Conservation (phyloP, 2,113 vertebrate species). For the Cyanocitta stelleri region DNA sequence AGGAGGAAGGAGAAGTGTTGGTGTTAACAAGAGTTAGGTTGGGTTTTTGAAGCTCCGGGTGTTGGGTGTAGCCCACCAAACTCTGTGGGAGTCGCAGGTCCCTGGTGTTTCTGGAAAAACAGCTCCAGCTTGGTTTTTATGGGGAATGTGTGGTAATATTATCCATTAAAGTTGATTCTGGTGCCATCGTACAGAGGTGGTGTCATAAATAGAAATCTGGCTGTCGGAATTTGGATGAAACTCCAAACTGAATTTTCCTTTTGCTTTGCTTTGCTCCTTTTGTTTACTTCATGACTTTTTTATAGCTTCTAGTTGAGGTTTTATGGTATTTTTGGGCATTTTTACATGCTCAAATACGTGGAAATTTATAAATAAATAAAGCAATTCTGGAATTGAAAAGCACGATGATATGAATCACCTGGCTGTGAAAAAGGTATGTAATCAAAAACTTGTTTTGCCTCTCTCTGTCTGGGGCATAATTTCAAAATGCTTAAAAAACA, state of each 20-base stretch:
- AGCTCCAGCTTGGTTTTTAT: background rate
- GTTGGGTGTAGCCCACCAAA: background rate
- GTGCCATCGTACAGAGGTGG: background rate
- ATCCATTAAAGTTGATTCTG: background rate
- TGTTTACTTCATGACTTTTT: slow-evolving; percentile 15
- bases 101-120: background rate
- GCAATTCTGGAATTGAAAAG: slow-evolving; percentile 19
- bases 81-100: background rate
- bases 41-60: background rate
- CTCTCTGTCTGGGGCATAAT: background rate
- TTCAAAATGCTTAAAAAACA: background rate
- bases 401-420: slow-evolving; percentile 39
- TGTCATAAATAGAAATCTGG: background rate
- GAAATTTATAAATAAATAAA: slow-evolving; percentile 61
- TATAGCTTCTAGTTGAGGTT: slow-evolving; percentile 40
- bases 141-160: background rate
- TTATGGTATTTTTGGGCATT: slow-evolving; percentile 37
- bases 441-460: slow-evolving; percentile 44
- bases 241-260: background rate
- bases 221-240: background rate
- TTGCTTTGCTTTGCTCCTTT: background rate
- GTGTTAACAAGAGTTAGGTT: background rate
- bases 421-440: slow-evolving; percentile 8
- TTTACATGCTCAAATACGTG: slow-evolving; percentile 48
- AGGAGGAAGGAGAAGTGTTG: background rate